Evolutionary conservation across 2,797 vertebrate species (phyloP).

Genomic region (Sphenodon punctatus): DNA sequence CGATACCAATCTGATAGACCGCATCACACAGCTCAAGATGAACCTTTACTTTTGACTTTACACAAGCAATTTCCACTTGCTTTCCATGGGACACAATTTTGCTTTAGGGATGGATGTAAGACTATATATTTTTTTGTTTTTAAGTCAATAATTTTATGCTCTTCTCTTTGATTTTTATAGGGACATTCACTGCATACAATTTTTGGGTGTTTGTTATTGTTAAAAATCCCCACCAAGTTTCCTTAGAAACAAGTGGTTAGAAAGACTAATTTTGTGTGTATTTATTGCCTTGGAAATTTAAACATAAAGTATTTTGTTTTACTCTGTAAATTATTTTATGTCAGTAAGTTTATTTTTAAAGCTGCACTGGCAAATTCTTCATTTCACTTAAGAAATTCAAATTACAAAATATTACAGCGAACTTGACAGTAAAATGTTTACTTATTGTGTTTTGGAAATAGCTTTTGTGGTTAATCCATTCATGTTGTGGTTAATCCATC

Average conservation of each 20-base stretch:
- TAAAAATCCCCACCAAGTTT: background rate
- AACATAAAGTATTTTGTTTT: background rate
- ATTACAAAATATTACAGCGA: slow-evolving; percentile 14
- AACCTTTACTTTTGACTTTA: too few species aligned
- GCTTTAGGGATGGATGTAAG: too few species aligned
- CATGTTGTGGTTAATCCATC: slow-evolving; percentile 23
- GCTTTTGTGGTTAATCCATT: background rate
- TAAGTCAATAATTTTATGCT: background rate
- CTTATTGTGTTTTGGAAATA: background rate
- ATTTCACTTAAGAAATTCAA: slow-evolving; percentile 12
- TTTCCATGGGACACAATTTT: too few species aligned
- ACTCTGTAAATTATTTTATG: background rate
- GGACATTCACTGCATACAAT: background rate
- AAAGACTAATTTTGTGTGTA: background rate
- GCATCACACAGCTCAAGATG: too few species aligned
- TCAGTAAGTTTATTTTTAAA: background rate
- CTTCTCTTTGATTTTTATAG: background rate
- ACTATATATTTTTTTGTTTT: too few species aligned
- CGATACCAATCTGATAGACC: too few species aligned
- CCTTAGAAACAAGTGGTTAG: background rate
- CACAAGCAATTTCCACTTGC: too few species aligned
- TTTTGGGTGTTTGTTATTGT: background rate
- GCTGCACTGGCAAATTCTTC: background rate
- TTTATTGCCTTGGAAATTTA: background rate
- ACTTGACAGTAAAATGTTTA: background rate